These are phyloP conservation scores for Geococcyx californianus DNA, from an alignment of 2,113 vertebrate species.

Conservation along the genomic window DNA sequence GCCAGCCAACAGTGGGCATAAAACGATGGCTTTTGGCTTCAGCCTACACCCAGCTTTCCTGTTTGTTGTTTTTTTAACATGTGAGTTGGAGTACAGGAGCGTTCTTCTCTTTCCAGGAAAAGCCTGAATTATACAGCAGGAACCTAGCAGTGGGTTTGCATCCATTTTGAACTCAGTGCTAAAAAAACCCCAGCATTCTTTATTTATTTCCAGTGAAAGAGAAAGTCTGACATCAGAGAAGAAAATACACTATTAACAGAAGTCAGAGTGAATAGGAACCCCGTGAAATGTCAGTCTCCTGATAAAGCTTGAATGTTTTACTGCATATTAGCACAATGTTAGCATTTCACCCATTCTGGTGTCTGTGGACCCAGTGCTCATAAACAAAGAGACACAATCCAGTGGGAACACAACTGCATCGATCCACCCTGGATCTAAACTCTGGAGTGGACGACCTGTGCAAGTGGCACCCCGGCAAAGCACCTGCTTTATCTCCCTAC, in stretches of 20 bases:
- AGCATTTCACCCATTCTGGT: background rate
- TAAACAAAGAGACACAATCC: background rate
- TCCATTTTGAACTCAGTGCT: background rate
- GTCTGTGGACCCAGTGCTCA: no score
- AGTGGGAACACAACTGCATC: background rate
- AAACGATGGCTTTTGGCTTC: background rate
- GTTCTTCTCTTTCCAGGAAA: background rate
- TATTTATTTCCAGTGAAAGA: background rate
- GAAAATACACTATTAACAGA: background rate
- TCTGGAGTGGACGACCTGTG: rapidly evolving
- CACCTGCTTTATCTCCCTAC: background rate
- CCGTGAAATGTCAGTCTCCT: background rate
- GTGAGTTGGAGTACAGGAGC: background rate
- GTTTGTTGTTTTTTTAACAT: background rate
- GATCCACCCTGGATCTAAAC: background rate
- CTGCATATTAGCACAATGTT: rapidly evolving
- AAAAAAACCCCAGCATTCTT: background rate
- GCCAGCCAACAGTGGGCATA: background rate
- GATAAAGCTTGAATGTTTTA: background rate
- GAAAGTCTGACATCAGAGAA: background rate
- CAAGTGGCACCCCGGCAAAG: background rate
- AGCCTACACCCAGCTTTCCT: background rate
- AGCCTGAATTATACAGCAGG: background rate
- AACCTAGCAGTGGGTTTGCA: background rate
- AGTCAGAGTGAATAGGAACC: background rate